Conservation (phyloP, 2,888 invertebrate species). For the Acheta domesticus region DNA sequence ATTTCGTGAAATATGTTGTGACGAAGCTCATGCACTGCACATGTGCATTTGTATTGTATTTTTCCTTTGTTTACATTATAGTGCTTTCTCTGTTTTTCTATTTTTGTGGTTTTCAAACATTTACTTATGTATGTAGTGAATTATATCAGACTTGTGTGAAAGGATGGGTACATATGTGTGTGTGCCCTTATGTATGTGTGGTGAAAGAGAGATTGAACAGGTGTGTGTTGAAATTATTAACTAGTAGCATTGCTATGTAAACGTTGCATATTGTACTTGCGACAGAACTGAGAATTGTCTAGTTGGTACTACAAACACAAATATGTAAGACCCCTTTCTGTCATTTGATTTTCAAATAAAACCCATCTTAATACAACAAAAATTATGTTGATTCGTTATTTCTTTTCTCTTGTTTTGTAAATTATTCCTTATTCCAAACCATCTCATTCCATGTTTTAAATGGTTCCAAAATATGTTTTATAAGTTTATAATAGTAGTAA, state of each 20-base stretch:
- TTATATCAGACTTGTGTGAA: not conserved
- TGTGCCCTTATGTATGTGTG: too few species aligned
- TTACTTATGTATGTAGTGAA: not conserved
- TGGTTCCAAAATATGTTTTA: too few species aligned
- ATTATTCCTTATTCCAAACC: too few species aligned
- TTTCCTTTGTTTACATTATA: not conserved
- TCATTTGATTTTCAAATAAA: constrained; percentile 4
- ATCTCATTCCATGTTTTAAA: too few species aligned
- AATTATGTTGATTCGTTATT: too few species aligned
- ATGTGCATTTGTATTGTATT: not conserved
- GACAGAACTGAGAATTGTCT: constrained; percentile 12
- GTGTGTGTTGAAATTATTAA: not conserved
- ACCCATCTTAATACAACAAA: not conserved
- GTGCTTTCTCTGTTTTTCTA: not conserved
- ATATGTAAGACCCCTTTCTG: constrained; percentile 10
- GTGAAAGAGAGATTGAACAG: not conserved
- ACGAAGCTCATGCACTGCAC: not conserved
- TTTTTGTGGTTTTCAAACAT: constrained; percentile 8
- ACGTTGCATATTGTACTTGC: constrained; percentile 2
- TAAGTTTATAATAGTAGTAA: too few species aligned
- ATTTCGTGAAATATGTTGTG: not conserved
- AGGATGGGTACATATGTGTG: not conserved
- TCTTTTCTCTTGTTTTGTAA: too few species aligned
- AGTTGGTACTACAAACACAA: constrained; percentile 18
- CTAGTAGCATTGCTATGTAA: constrained; percentile 1